phyloP scores from a whole-genome alignment of 2,888 invertebrate species.

The Hipparchia sbordonii region DNA sequence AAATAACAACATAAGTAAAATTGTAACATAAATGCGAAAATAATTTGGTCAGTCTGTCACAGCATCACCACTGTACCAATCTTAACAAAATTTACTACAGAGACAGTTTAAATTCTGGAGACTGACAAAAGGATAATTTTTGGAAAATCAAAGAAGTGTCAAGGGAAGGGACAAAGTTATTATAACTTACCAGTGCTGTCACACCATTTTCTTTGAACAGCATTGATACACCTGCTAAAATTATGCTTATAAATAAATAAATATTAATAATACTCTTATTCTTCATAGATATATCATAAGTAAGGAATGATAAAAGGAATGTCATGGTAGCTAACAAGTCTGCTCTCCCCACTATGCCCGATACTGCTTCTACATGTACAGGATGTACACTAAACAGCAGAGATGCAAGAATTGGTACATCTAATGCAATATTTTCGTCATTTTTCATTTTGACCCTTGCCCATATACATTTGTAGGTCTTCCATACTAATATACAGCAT shows the following conservation, averaged over 20 bases:
- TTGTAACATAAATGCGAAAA: no score
- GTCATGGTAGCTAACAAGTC: constrained; percentile 93
- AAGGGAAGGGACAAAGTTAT: no score
- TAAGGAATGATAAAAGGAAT: constrained; percentile 87
- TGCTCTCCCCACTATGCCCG: constrained; percentile 95
- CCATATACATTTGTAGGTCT: constrained; percentile 50
- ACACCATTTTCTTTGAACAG: constrained; percentile 98
- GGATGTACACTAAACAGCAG: constrained; percentile 95
- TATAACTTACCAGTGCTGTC: constrained; percentile 89
- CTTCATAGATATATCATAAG: constrained; percentile 78
- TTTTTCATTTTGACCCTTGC: constrained; percentile 35
- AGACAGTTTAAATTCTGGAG: no score
- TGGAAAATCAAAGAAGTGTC: no score
- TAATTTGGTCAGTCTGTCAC: no score
- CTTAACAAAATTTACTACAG: no score
- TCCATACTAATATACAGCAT: constrained; percentile 65
- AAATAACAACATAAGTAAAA: no score
- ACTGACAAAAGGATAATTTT: no score
- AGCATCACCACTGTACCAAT: no score
- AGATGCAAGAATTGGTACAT: constrained; percentile 85
- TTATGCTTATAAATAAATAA: constrained; percentile 59
- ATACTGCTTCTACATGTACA: constrained; percentile 95
- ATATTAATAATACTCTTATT: constrained; percentile 42
- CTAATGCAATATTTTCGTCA: constrained; percentile 45
- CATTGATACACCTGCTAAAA: constrained; percentile 85